Conservation (phyloP, 2,888 invertebrate species). For the Brachyptera risi region DNA sequence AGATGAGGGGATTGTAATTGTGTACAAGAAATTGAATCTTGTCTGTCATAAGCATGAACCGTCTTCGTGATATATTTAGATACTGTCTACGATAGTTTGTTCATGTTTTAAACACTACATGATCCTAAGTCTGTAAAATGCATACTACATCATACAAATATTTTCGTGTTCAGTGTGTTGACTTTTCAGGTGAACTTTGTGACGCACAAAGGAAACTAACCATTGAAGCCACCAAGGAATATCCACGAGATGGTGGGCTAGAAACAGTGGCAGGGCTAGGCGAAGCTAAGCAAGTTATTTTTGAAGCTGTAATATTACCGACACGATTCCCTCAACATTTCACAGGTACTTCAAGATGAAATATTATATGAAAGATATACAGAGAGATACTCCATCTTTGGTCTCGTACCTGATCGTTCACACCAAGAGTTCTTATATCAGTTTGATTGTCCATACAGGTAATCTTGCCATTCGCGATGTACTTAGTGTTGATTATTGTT, state of each 20-base stretch:
- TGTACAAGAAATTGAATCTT: no score
- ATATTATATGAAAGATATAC: no score
- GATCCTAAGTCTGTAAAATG: neutral
- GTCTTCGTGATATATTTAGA: no score
- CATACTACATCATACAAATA: neutral
- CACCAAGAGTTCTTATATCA: neutral
- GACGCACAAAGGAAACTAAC: neutral
- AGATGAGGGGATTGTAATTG: no score
- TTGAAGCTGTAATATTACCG: conserved; percentile 51
- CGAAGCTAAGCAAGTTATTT: conserved; percentile 48
- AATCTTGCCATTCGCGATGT: neutral
- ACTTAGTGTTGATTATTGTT: neutral
- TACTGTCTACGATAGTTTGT: neutral
- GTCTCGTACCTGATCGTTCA: no score
- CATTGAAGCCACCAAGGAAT: neutral
- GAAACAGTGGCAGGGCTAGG: conserved; percentile 49
- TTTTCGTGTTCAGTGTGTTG: no score
- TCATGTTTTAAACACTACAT: no score
- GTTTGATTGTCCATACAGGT: neutral
- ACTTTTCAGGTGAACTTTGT: no score
- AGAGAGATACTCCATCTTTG: no score
- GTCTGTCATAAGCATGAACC: no score
- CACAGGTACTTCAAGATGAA: conserved; percentile 41
- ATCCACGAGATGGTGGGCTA: conserved; percentile 39
- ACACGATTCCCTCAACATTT: conserved; percentile 53